phyloP scores from a whole-genome alignment of 2,888 invertebrate species.

The Tiliacea citrago region DNA sequence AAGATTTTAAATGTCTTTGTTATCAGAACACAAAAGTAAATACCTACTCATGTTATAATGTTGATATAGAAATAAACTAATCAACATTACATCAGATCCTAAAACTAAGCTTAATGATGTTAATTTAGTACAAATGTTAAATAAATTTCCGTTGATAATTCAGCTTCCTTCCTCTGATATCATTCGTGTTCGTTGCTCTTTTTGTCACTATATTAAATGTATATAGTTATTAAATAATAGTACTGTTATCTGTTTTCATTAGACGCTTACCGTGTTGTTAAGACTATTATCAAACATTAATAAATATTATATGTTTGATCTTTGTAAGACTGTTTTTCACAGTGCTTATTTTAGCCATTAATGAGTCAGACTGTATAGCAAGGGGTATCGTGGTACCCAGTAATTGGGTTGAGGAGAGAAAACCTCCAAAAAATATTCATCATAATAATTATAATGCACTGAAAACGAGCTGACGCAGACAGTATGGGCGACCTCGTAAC shows the following conservation, averaged over 20 bases:
- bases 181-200: constrained; percentile 44
- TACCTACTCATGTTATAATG: constrained; percentile 2
- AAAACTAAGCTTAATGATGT: constrained; percentile 54
- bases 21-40: neutral
- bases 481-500: no score
- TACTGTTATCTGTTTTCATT: constrained; percentile 52
- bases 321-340: neutral
- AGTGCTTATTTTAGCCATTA: no score
- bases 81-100: constrained; percentile 52
- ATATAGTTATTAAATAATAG: constrained; percentile 38
- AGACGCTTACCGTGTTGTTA: constrained; percentile 33
- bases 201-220: constrained; percentile 42
- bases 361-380: no score
- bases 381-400: no score
- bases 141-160: constrained; percentile 83
- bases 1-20: neutral
- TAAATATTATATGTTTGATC: constrained; percentile 5
- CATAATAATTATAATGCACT: no score
- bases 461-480: no score
- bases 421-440: no score
- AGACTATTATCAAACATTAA: constrained; percentile 9
- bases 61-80: constrained; percentile 19
- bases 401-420: no score
- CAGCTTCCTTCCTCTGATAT: constrained; percentile 83
- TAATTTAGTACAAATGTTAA: constrained; percentile 67